These are phyloP conservation scores for Parauchenoglanis punctatus DNA, from an alignment of 2,797 vertebrate species.

Conservation along the genomic window DNA sequence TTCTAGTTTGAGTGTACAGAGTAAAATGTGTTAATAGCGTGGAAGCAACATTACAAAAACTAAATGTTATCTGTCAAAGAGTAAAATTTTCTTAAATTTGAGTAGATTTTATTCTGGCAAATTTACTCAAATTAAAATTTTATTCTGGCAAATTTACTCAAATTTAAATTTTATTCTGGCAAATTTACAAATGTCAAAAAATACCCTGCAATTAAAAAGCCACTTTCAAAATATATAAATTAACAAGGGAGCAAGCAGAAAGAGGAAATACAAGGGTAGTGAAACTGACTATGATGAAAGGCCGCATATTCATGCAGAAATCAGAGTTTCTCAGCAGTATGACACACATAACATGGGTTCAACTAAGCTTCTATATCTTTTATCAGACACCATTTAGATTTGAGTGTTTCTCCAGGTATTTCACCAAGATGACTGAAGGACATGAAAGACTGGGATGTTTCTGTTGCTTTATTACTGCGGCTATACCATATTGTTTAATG, in stretches of 20 bases:
- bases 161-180: no score
- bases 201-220: background rate
- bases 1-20: no score
- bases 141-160: no score
- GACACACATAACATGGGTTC: background rate
- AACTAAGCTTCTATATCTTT: conserved; percentile 3
- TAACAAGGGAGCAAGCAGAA: background rate
- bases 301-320: conserved; percentile 20
- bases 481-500: conserved; percentile 24
- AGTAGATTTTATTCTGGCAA: no score
- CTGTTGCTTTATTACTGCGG: conserved; percentile 13
- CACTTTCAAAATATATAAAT: background rate
- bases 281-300: conserved; percentile 18
- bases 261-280: conserved; percentile 30
- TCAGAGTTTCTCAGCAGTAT: background rate
- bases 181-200: background rate
- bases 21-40: no score
- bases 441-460: conserved; percentile 26
- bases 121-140: no score
- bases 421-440: background rate
- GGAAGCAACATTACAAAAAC: no score
- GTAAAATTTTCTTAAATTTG: no score
- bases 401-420: background rate
- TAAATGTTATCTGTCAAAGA: no score
- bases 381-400: conserved; percentile 8